phyloP scores from a whole-genome alignment of 2,113 vertebrate genomes.

The Platysternon megacephalum region DNA sequence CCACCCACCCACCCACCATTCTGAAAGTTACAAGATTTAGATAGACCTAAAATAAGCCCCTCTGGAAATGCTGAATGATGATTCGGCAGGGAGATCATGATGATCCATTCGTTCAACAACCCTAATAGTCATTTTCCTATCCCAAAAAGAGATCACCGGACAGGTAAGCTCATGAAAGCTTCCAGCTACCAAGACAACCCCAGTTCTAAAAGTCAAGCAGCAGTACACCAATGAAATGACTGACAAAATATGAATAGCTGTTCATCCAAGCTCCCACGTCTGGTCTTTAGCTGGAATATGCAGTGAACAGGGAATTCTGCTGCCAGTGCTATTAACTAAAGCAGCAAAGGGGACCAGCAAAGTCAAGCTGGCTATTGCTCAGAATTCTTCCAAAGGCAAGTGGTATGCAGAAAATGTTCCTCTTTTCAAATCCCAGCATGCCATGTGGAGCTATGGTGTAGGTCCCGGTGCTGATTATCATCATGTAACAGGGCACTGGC shows the following conservation, averaged over 20 bases:
- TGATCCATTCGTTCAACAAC: not conserved
- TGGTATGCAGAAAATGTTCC: not conserved
- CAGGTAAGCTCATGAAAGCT: not conserved
- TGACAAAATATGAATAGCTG: not conserved
- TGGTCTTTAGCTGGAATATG: not conserved
- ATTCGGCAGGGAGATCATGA: not conserved
- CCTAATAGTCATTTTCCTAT: not conserved
- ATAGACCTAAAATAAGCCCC: not conserved
- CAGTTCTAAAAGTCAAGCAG: too few relatives aligned
- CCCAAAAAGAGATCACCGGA: not conserved
- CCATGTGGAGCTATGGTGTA: not conserved
- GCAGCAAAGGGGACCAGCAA: not conserved
- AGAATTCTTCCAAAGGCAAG: not conserved
- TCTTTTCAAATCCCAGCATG: not conserved
- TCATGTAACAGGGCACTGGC: slow-evolving; percentile 15
- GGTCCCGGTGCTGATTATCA: not conserved
- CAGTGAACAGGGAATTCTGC: not conserved
- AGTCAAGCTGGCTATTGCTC: not conserved
- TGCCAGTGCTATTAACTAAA: not conserved
- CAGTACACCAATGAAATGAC: not conserved
- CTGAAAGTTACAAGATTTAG: not conserved
- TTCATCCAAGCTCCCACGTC: not conserved
- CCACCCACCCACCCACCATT: not conserved
- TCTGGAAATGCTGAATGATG: not conserved
- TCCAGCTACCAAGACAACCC: not conserved